Base-by-base conservation (phyloP, 2,888 invertebrate genomes). In the Cryptus armator region DNA sequence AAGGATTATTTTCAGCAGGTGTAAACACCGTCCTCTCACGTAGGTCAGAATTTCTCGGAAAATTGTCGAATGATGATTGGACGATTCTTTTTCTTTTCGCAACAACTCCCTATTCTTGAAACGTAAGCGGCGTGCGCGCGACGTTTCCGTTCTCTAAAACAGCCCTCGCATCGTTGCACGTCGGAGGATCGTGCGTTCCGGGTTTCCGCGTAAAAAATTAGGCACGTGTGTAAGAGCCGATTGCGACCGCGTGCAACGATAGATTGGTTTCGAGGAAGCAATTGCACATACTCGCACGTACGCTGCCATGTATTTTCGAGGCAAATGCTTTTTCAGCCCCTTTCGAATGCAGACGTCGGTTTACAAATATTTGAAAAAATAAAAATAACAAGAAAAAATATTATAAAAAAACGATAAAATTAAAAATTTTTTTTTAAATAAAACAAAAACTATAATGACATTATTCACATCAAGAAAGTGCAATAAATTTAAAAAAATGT, bases 201-300 rank as follows among this genome's bases (percentile, higher is more conserved):
- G 10, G 51, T 70, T 86, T 77, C 80, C 46, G 81, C 64, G 77
- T 83, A 77, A 80, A 67, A 66, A 72, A 76, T 83, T 86, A 81
- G 74, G 77, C 83, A 56, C 74, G 74, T 56, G 70, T 66, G 79
- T n/a, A 32, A 32, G 64, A 75, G 83, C 51, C 56, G 66, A 78
- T 78, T 76, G 64, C 56, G 66, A 80, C 56, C 53, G 62, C 71
- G 75, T 75, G 75, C 79, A 16, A 64, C 79, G 62, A 66, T 14
- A 51, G 59, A 75, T 86, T 74, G 77, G 51, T 44, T 86, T 86
- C 86, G 83, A 51, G 51, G 83, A 86, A 83, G 64, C 74, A 64
- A 83, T 81, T 86, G 32, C 32, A 29, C 70, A 66, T 75, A 64
- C 62, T 19, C 24, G 29, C 12, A 51, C 66, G 43, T 53, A 66